Conservation (phyloP, 2,797 vertebrate genomes). For the Bufotes viridis region DNA sequence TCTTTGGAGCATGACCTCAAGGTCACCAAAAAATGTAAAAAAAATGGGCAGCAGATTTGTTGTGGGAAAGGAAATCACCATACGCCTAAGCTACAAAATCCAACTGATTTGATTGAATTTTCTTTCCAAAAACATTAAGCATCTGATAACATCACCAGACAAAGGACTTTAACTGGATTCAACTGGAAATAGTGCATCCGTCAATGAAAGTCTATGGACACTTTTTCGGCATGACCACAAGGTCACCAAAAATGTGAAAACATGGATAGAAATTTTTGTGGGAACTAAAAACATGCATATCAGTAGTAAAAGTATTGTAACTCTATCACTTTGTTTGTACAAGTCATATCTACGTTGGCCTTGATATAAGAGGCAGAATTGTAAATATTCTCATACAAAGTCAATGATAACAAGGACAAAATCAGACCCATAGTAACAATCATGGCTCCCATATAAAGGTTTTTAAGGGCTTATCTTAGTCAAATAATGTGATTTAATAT, state of each 20-base stretch:
- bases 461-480: slow-evolving; percentile 1
- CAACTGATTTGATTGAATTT: too few relatives aligned
- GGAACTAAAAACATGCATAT: background rate
- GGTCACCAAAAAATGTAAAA: too few relatives aligned
- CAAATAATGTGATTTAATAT: background rate
- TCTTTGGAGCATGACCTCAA: too few relatives aligned
- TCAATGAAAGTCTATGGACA: background rate
- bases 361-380: slow-evolving; percentile 27
- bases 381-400: slow-evolving; percentile 26
- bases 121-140: too few relatives aligned
- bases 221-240: background rate
- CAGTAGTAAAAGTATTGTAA: background rate
- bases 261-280: too few relatives aligned
- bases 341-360: background rate
- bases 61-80: too few relatives aligned
- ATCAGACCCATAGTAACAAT: background rate
- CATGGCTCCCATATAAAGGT: background rate
- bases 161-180: background rate
- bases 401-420: slow-evolving; percentile 38
- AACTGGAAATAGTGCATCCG: background rate
- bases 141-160: background rate
- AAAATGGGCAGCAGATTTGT: too few relatives aligned
- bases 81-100: too few relatives aligned
- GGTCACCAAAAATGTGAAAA: background rate
- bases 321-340: background rate